Evolutionary conservation across 2,113 vertebrate species (phyloP).

Genomic region (Muntiacus reevesi): DNA sequence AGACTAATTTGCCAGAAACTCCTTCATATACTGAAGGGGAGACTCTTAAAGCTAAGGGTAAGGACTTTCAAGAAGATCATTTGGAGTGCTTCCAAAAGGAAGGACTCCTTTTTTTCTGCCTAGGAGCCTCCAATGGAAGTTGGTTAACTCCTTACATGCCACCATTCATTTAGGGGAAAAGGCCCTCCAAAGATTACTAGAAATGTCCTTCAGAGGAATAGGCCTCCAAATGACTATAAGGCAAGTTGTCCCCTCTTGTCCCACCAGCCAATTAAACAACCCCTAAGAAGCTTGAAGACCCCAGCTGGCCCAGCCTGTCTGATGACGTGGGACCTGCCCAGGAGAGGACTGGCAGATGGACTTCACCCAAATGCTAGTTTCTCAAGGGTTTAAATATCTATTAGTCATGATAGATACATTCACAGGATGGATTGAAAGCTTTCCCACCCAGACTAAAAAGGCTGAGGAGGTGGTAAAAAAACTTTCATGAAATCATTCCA

Average conservation of each 20-base stretch:
- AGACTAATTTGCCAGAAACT: not conserved
- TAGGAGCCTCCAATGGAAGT: not conserved
- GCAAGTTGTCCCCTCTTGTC: not conserved
- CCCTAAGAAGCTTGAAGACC: not conserved
- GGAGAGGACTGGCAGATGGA: not conserved
- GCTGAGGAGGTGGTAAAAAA: not conserved
- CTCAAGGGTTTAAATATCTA: not conserved
- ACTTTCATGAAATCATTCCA: too few relatives aligned
- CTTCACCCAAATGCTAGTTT: not conserved
- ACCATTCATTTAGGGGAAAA: not conserved
- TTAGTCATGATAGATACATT: not conserved
- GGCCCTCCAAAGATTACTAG: not conserved
- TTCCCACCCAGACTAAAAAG: not conserved
- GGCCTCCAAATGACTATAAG: not conserved
- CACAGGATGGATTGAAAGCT: not conserved
- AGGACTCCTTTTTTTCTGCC: not conserved
- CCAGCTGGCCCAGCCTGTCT: not conserved
- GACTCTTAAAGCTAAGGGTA: not conserved
- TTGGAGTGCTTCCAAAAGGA: not conserved
- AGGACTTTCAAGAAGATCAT: not conserved
- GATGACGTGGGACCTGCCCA: fast-evolving
- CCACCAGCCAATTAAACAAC: not conserved
- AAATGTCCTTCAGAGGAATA: not conserved
- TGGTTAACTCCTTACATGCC: not conserved
- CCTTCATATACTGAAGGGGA: not conserved